phyloP scores from a whole-genome alignment of 2,888 invertebrate genomes.

The Acanthococcus lagerstroemiae region DNA sequence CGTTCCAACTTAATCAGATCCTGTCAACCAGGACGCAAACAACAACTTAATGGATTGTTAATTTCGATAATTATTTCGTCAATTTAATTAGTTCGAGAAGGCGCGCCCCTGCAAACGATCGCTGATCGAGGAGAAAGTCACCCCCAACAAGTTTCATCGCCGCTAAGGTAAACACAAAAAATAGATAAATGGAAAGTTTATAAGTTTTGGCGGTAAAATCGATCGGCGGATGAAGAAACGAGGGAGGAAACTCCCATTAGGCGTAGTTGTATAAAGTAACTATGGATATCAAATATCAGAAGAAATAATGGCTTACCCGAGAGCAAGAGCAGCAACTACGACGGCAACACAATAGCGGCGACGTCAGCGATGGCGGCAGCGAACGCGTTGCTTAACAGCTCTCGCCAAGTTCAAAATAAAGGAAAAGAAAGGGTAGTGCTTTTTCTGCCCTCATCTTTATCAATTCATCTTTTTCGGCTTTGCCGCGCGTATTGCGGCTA shows the following conservation, averaged over 20 bases:
- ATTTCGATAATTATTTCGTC: background rate
- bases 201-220: slow-evolving; percentile 29
- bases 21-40: too few species aligned
- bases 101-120: too few species aligned
- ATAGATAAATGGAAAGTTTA: slow-evolving; percentile 30
- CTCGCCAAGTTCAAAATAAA: slow-evolving; percentile 19
- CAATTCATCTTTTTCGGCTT: background rate
- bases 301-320: slow-evolving; percentile 28
- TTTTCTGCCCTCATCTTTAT: slow-evolving; percentile 26
- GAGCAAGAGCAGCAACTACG: slow-evolving; percentile 11
- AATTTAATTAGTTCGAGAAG: too few species aligned
- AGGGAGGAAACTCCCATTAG: slow-evolving; percentile 29
- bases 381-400: slow-evolving; percentile 13
- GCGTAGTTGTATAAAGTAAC: slow-evolving; percentile 29
- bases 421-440: slow-evolving; percentile 22
- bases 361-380: slow-evolving; percentile 17
- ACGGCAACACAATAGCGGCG: slow-evolving; percentile 20
- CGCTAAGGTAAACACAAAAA: slow-evolving; percentile 25
- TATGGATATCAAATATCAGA: slow-evolving; percentile 30
- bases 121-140: background rate
- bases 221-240: slow-evolving; percentile 21
- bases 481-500: background rate
- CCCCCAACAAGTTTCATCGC: background rate
- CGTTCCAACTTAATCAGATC: too few species aligned
- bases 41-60: too few species aligned